Evolutionary conservation across 2,113 vertebrate genomes (phyloP).

Genomic region (Pangasianodon gigas): DNA sequence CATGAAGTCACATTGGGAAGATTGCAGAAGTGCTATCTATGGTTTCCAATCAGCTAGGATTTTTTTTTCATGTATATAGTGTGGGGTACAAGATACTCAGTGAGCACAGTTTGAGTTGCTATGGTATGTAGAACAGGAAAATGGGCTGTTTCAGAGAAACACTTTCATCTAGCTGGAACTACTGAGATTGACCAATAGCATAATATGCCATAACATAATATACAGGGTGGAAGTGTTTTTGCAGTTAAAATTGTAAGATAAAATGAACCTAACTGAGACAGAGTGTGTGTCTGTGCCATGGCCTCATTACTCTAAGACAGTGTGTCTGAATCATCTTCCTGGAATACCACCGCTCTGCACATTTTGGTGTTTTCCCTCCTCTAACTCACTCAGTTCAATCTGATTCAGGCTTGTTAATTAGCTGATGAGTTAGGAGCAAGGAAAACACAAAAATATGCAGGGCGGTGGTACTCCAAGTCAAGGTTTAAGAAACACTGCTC

Average conservation of each 20-base stretch:
- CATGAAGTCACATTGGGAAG: slow-evolving; percentile 21
- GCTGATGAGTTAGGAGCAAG: background rate
- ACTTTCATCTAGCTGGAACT: background rate
- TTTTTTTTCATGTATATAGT: background rate
- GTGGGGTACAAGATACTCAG: background rate
- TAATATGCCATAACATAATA: background rate
- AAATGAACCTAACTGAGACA: background rate
- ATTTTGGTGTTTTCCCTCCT: slow-evolving; percentile 6
- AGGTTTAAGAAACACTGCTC: background rate
- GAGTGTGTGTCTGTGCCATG: background rate
- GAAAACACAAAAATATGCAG: background rate
- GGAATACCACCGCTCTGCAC: slow-evolving; percentile 16
- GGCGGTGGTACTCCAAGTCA: background rate
- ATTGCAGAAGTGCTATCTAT: slow-evolving; percentile 7
- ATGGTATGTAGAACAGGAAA: background rate
- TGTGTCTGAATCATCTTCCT: slow-evolving; percentile 17
- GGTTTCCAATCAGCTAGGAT: slow-evolving; percentile 17
- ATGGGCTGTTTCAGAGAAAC: background rate
- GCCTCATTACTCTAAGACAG: slow-evolving; percentile 13
- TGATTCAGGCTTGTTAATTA: background rate
- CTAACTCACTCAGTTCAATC: background rate
- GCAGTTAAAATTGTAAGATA: background rate
- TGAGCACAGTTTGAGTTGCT: background rate
- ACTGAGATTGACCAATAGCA: background rate
- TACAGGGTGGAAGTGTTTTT: background rate